A percentile compares a stretch with the other conserved stretches of the same genome.
These are phyloP conservation scores for Steinernema hermaphroditum DNA, from an alignment of 2,888 invertebrate species.

Conservation along the genomic window DNA sequence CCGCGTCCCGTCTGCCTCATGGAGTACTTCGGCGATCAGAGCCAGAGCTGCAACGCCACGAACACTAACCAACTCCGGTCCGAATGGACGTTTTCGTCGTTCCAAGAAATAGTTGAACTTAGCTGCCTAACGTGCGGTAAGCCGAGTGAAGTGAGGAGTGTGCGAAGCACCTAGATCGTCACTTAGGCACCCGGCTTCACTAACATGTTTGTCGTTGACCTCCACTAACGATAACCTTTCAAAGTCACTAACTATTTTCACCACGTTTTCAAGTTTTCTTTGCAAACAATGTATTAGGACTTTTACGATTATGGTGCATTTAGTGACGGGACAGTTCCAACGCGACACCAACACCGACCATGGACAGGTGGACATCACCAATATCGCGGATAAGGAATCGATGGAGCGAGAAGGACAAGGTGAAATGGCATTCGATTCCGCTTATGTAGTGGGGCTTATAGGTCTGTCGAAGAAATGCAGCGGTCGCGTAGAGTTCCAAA, in stretches of 20 bases:
- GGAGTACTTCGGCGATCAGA: slow-evolving; percentile 36
- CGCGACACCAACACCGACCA: not conserved
- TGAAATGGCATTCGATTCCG: not conserved
- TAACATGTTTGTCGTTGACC: not conserved
- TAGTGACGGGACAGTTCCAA: slow-evolving; percentile 17
- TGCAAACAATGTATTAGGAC: too few species aligned
- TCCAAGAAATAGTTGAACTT: slow-evolving; percentile 60
- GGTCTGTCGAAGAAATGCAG: slow-evolving; percentile 46
- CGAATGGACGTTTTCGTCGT: slow-evolving; percentile 52
- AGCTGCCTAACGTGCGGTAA: slow-evolving; percentile 60
- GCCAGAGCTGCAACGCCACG: slow-evolving; percentile 27
- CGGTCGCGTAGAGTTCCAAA: slow-evolving; percentile 64
- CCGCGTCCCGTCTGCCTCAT: slow-evolving; percentile 64
- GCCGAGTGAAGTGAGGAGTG: slow-evolving; percentile 35
- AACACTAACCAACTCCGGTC: slow-evolving; percentile 34
- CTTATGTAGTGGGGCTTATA: slow-evolving; percentile 24
- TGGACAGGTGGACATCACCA: slow-evolving; percentile 27
- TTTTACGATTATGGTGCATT: too few species aligned
- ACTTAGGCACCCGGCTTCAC: not conserved
- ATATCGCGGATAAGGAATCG: slow-evolving; percentile 35
- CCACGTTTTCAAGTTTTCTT: too few species aligned
- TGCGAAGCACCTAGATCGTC: not conserved
- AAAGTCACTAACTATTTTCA: too few species aligned
- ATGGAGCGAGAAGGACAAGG: not conserved
- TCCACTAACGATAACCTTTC: not conserved